These are phyloP conservation scores for Catharus bicknelli DNA, from an alignment of 2,113 vertebrate genomes.

Conservation along the genomic window DNA sequence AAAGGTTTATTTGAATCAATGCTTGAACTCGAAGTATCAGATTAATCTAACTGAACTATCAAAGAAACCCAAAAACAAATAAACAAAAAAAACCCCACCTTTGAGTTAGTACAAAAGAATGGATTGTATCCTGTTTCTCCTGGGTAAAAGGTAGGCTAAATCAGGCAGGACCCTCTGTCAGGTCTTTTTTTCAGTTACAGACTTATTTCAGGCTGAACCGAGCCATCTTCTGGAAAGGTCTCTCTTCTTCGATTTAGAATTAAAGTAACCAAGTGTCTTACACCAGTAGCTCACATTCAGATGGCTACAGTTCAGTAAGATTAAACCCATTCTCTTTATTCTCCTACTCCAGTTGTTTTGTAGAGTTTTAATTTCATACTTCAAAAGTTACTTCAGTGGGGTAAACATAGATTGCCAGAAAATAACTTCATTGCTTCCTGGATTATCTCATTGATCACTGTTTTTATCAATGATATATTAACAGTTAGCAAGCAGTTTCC, in stretches of 20 bases:
- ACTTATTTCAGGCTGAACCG: background rate
- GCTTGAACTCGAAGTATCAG: background rate
- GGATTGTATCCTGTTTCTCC: slow-evolving; percentile 8
- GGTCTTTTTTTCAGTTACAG: background rate
- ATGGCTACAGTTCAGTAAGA: background rate
- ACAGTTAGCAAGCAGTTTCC: background rate
- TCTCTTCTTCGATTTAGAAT: background rate
- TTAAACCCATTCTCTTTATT: background rate
- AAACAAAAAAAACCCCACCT: background rate
- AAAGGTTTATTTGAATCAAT: fast-evolving
- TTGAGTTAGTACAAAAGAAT: background rate
- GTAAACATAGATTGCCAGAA: background rate
- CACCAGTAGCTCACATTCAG: background rate
- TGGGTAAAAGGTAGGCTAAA: slow-evolving; percentile 24
- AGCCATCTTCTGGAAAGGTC: background rate
- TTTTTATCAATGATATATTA: background rate
- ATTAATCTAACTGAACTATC: background rate
- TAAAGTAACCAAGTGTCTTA: background rate
- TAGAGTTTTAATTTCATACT: slow-evolving; percentile 21
- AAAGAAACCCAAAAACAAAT: background rate
- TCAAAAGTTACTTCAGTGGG: background rate
- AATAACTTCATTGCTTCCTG: background rate
- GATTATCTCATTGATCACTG: background rate
- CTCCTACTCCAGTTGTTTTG: background rate
- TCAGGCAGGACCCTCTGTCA: background rate